Conservation (phyloP, 2,888 invertebrate species). For the Sinodicranocentrus sp. region DNA sequence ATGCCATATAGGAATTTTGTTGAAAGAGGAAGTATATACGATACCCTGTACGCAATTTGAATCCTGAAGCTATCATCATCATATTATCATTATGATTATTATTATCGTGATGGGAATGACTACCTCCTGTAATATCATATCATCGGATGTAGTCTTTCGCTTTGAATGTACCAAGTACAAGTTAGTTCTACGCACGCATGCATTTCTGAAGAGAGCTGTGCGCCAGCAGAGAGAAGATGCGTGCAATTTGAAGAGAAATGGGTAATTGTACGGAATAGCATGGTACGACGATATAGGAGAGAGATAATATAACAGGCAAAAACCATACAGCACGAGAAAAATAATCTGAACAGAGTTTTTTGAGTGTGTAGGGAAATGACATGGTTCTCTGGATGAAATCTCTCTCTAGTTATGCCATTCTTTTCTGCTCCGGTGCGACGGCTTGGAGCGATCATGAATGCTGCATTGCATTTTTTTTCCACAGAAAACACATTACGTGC, state of each 20-base stretch:
- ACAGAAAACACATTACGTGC: not conserved
- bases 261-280: constrained; percentile 49
- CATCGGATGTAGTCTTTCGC: not conserved
- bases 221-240: constrained; percentile 32
- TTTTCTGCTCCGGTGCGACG: not conserved
- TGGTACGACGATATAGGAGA: not conserved
- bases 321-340: constrained; percentile 1
- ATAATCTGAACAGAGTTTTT: not conserved
- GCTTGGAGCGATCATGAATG: constrained; percentile 27
- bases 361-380: not conserved
- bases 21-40: not conserved
- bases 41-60: constrained; percentile 7
- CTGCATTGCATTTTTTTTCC: constrained; percentile 56
- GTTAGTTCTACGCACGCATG: constrained; percentile 2
- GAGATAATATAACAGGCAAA: no score
- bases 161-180: not conserved
- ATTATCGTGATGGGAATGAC: constrained; percentile 19
- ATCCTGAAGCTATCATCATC: constrained; percentile 23
- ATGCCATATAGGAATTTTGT: not conserved
- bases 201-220: constrained; percentile 9
- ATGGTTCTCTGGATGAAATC: not conserved
- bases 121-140: not conserved
- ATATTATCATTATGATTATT: constrained; percentile 22
- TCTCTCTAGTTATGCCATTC: constrained; percentile 31
- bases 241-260: constrained; percentile 59